Conservation (phyloP, 2,888 invertebrate genomes). For the Limenitis camilla region DNA sequence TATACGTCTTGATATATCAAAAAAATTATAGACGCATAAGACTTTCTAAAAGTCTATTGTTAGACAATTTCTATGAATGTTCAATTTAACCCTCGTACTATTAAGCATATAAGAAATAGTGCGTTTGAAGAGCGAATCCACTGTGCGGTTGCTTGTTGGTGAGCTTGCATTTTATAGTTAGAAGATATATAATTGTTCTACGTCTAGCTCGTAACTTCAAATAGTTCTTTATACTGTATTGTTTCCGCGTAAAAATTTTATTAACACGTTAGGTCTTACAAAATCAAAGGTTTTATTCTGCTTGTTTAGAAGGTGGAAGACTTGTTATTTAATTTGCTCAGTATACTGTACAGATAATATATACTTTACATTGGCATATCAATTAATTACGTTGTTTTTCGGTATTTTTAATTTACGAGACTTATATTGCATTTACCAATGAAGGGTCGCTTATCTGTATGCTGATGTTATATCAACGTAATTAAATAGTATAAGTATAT, state of each 20-base stretch:
- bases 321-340: conserved; percentile 24
- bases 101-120: too few relatives aligned
- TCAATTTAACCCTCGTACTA: too few relatives aligned
- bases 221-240: conserved; percentile 10
- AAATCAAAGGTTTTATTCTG: conserved; percentile 10
- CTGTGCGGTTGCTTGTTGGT: neutral
- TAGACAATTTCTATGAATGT: too few relatives aligned
- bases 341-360: conserved; percentile 52
- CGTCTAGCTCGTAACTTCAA: conserved; percentile 10
- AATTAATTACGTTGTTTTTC: conserved; percentile 29
- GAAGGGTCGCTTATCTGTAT: conserved; percentile 5
- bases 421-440: neutral
- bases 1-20: too few relatives aligned
- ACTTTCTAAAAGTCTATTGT: too few relatives aligned
- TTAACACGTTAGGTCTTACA: conserved; percentile 8
- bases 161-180: conserved; percentile 12
- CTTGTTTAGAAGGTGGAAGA: conserved; percentile 8
- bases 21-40: too few relatives aligned
- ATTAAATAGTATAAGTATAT: too few relatives aligned
- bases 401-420: neutral
- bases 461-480: neutral
- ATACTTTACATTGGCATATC: conserved; percentile 64
- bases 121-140: too few relatives aligned
- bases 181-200: conserved; percentile 16
- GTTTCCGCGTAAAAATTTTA: conserved; percentile 20